Percentiles rank a stretch among this genome's conserved stretches.
phyloP scores from a whole-genome alignment of 2,113 vertebrate species.

The Cryptoleucopteryx plumbea region DNA sequence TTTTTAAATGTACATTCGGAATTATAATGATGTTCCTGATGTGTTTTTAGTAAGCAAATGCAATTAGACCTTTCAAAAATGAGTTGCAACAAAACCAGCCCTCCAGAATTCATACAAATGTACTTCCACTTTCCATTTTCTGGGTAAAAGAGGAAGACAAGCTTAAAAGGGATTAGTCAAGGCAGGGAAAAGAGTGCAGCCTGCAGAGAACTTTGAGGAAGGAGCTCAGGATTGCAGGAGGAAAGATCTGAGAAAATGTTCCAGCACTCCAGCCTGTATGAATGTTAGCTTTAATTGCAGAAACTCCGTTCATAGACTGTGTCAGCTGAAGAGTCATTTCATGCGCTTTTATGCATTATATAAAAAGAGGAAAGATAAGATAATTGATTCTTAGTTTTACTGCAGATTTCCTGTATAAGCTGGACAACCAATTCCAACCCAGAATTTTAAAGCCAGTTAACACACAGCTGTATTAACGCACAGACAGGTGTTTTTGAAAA shows the following conservation, averaged over 20 bases:
- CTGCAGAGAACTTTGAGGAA: not conserved
- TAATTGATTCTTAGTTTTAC: not conserved
- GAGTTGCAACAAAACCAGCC: not conserved
- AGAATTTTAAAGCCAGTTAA: not conserved
- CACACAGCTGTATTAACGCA: not conserved
- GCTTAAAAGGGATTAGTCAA: not conserved
- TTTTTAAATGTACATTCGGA: conserved; percentile 1
- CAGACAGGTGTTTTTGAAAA: conserved; percentile 18
- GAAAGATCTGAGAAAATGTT: not conserved
- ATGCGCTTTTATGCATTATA: not conserved
- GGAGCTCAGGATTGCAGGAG: not conserved
- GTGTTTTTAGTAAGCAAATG: not conserved
- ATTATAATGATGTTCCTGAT: not conserved
- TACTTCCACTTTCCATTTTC: not conserved
- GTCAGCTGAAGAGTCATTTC: not conserved
- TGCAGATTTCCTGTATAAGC: not conserved
- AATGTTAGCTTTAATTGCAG: conserved; percentile 2
- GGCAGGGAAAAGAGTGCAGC: not conserved
- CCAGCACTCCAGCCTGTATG: not conserved
- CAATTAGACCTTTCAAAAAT: not conserved
- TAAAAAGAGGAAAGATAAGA: not conserved
- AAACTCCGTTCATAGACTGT: not conserved
- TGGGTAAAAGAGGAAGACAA: not conserved
- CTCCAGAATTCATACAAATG: not conserved
- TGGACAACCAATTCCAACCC: not conserved